phyloP scores from a whole-genome alignment of 2,888 invertebrate genomes.

The Drosophila testacea region DNA sequence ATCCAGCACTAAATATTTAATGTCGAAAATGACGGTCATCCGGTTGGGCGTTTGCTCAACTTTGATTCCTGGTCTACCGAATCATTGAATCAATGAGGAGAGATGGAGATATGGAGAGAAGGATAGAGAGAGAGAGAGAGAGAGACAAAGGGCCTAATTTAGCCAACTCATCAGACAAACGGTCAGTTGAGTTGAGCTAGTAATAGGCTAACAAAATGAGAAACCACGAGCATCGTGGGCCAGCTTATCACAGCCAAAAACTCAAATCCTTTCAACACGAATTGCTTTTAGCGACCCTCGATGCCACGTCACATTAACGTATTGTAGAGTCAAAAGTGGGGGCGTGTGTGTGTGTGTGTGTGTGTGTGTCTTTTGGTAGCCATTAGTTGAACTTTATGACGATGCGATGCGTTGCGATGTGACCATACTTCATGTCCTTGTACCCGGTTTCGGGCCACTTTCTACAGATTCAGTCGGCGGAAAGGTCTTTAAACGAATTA shows the following conservation, averaged over 20 bases:
- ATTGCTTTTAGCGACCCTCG: conserved; percentile 56
- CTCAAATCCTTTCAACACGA: conserved; percentile 75
- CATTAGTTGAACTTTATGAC: conserved; percentile 61
- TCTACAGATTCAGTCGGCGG: conserved; percentile 61
- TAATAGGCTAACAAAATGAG: conserved; percentile 24
- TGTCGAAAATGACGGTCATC: conserved; percentile 47
- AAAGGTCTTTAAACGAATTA: conserved; percentile 75
- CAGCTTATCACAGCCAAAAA: conserved; percentile 9
- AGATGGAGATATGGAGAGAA: no score
- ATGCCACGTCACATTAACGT: conserved; percentile 46
- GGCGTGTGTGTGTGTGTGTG: conserved; percentile 2
- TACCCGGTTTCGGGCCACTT: conserved; percentile 15
- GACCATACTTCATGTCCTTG: conserved; percentile 3
- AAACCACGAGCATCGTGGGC: conserved; percentile 8
- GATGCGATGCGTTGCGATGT: conserved; percentile 4
- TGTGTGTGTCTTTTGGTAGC: conserved; percentile 41
- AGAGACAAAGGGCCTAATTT: conserved; percentile 38
- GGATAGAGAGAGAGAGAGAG: not conserved
- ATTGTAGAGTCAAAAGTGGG: conserved; percentile 34
- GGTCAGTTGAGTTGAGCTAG: not conserved
- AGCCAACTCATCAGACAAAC: conserved; percentile 21
- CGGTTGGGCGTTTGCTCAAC: conserved; percentile 16
- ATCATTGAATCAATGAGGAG: conserved; percentile 3
- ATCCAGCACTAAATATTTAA: conserved; percentile 58
- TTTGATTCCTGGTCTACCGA: conserved; percentile 32